phyloP scores from a whole-genome alignment of 64 coral and sea anemone genomes.

The Orbicella faveolata region DNA sequence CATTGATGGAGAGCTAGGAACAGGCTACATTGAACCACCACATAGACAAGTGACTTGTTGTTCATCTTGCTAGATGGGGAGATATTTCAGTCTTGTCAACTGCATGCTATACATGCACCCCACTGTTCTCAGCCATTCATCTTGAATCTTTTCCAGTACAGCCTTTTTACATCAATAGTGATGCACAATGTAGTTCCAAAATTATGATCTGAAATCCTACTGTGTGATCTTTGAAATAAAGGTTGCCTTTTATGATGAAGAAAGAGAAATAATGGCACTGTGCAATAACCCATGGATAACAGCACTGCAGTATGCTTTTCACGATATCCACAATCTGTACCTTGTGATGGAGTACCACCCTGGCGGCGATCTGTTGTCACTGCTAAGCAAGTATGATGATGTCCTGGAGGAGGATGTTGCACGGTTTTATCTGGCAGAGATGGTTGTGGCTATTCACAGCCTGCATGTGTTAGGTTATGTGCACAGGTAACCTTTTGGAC shows the following conservation, averaged over 20 bases:
- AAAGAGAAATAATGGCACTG: slow-evolving; percentile 98
- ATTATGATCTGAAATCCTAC: background rate
- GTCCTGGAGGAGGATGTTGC: slow-evolving; percentile 88
- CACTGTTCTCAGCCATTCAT: too few species aligned
- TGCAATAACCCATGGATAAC: slow-evolving; percentile 92
- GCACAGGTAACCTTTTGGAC: slow-evolving; percentile 69
- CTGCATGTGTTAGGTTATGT: slow-evolving; percentile 92
- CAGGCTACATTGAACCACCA: too few species aligned
- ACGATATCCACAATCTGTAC: slow-evolving; percentile 87
- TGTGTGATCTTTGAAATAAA: background rate
- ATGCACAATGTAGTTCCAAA: too few species aligned
- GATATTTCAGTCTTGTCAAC: too few species aligned
- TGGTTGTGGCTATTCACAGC: slow-evolving; percentile 90
- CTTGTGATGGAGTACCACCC: slow-evolving; percentile 99
- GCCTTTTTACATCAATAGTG: too few species aligned
- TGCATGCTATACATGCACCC: too few species aligned
- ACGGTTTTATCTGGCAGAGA: slow-evolving; percentile 94
- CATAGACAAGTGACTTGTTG: too few species aligned
- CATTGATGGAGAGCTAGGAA: too few species aligned
- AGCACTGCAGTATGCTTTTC: slow-evolving; percentile 94
- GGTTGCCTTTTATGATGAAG: slow-evolving; percentile 99
- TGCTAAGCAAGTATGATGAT: slow-evolving; percentile 93
- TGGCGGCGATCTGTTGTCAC: slow-evolving; percentile 86
- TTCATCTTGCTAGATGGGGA: too few species aligned
- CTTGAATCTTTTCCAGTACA: too few species aligned